Conservation (phyloP, 2,888 invertebrate species). For the Metallyticus violacea region DNA sequence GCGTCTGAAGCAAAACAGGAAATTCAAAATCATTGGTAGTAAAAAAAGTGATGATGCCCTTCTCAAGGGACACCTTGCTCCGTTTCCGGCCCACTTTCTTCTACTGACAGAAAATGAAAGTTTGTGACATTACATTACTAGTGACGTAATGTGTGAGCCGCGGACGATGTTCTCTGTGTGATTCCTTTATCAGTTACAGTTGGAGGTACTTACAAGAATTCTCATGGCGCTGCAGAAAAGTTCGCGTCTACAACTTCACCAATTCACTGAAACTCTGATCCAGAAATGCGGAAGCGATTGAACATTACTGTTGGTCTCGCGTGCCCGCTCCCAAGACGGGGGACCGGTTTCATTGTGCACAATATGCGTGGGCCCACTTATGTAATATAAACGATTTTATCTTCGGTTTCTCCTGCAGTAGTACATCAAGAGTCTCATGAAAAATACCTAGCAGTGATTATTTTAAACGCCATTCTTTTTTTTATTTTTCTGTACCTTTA, state of each 20-base stretch:
- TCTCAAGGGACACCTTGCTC: background rate
- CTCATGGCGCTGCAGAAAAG: background rate
- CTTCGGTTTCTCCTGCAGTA: background rate
- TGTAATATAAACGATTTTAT: background rate
- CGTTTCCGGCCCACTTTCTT: background rate
- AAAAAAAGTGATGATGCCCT: too few relatives aligned
- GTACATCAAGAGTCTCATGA: too few relatives aligned
- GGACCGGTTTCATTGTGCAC: background rate
- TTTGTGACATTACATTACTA: background rate
- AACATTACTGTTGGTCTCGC: background rate
- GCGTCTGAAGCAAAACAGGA: too few relatives aligned
- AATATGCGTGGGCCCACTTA: background rate
- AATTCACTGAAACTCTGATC: background rate
- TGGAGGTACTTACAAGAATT: background rate
- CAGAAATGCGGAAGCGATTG: background rate
- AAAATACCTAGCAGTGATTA: too few relatives aligned
- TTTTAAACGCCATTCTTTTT: too few relatives aligned
- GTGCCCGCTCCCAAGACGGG: background rate
- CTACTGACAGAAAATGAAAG: background rate
- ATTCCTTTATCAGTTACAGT: background rate
- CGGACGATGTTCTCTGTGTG: background rate
- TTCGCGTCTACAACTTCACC: background rate
- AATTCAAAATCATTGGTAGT: too few relatives aligned
- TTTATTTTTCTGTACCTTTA: too few relatives aligned
- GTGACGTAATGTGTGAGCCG: too few relatives aligned